Percentiles rank a stretch among this genome's conserved stretches.
Evolutionary conservation across 2,888 invertebrate species (phyloP).

Genomic region (Poecilobothrus nobilitatus): DNA sequence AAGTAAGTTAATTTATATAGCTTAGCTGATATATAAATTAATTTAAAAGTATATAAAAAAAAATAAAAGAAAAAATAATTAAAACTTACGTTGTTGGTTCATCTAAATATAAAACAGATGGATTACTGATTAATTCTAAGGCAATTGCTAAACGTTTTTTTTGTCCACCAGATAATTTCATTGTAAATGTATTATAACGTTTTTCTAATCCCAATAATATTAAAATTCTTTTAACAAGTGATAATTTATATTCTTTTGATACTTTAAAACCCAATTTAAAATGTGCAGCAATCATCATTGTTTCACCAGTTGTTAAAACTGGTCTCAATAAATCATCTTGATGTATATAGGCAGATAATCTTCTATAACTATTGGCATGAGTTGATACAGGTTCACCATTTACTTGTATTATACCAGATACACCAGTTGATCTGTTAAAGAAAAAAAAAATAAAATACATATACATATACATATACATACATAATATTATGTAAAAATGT

Average conservation of each 20-base stretch:
- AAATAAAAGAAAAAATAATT: too few species aligned
- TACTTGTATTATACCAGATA: slow-evolving; percentile 60
- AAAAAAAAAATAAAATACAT: slow-evolving; percentile 17
- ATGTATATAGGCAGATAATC: slow-evolving; percentile 77
- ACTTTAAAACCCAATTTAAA: slow-evolving; percentile 68
- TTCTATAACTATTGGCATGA: slow-evolving; percentile 59
- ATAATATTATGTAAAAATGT: slow-evolving; percentile 16
- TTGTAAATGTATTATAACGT: slow-evolving; percentile 59
- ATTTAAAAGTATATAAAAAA: too few species aligned
- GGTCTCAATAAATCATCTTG: slow-evolving; percentile 70
- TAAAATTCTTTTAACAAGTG: slow-evolving; percentile 66
- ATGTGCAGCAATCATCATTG: slow-evolving; percentile 74
- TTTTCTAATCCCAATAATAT: slow-evolving; percentile 63
- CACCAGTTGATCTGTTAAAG: slow-evolving; percentile 54
- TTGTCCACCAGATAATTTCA: slow-evolving; percentile 75
- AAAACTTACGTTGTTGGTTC: slow-evolving; percentile 71
- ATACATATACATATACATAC: too few species aligned
- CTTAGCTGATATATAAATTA: too few species aligned
- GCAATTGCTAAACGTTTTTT: slow-evolving; percentile 74
- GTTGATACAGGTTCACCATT: slow-evolving; percentile 54
- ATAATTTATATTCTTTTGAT: slow-evolving; percentile 56
- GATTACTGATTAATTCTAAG: slow-evolving; percentile 75
- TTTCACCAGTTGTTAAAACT: slow-evolving; percentile 68
- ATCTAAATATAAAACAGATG: slow-evolving; percentile 78
- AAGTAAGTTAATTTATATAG: too few species aligned